Evolutionary conservation across 2,113 vertebrate species (phyloP), one percentile per base, ranked within the genome.

Genomic region (Gobio gobio): DNA sequence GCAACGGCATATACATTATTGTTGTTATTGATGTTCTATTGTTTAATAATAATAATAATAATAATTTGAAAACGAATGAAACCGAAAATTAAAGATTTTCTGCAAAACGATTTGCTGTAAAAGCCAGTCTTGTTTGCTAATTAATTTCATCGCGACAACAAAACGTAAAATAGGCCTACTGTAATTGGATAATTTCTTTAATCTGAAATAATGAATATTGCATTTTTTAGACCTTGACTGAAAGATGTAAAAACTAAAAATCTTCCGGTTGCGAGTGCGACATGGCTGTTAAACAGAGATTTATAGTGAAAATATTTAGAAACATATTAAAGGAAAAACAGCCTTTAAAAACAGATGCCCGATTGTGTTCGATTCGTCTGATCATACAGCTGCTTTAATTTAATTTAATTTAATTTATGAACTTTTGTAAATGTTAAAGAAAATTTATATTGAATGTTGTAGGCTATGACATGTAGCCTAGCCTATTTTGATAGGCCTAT

Each of bases 1-100:
- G 88, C 51, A 66, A 10, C 13, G 49, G 10, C 4, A 85, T 63
- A 75, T 47, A n/a, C 8, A 29, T 20, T 56, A 56, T 24, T 56
- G 13, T 49, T n/a, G 33, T 74, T 10, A 78, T 56, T 47, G 63
- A 24, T 80, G 36, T 40, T 9, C 47, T 66, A 29, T 22, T 18
- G 2, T 8, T 54, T 63, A 80, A 43, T 77, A 73, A 49, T 47
- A 84, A n/a, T 33, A 68, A 74, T 68, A 77, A 51, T 33, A 36
- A 70, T 64, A 43, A 40, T 84, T 33, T 80, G 33, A 81, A 66
- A 70, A 85, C 80, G 58, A 75, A 84, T 72, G 2, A 84, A 58
- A 54, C n/a, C 58, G 40, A 26, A 56, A 68, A 83, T 22, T 2
- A 9, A 18, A 24, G 0, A 24, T 79, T 63, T 43, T n/a, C 40